phyloP scores from a whole-genome alignment of 2,797 vertebrate species.

The Pyrocephalus nanus region DNA sequence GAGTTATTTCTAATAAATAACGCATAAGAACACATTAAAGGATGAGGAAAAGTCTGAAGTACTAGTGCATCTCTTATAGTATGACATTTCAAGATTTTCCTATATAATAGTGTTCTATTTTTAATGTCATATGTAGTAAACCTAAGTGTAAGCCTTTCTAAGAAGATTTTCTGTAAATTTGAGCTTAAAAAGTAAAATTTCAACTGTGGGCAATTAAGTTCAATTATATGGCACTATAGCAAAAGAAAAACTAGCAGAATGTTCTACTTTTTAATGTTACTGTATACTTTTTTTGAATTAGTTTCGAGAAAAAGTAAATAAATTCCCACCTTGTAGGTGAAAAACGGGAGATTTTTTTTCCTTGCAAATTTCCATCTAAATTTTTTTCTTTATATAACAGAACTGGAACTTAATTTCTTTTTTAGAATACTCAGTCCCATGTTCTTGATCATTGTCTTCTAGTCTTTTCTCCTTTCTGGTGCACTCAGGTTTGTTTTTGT shows the following conservation, averaged over 20 bases:
- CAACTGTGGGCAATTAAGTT: not conserved
- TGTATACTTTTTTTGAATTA: not conserved
- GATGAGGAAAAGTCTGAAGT: not conserved
- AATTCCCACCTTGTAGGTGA: accelerated
- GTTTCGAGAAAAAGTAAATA: not conserved
- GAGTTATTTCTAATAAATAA: not conserved
- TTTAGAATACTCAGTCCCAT: not conserved
- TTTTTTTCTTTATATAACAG: not conserved
- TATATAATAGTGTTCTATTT: not conserved
- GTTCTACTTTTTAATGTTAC: not conserved
- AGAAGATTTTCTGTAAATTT: not conserved
- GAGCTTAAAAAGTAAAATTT: not conserved
- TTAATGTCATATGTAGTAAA: not conserved
- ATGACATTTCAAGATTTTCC: not conserved
- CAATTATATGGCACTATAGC: not conserved
- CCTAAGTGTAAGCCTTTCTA: not conserved
- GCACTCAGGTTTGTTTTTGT: not conserved
- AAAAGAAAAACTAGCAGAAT: not conserved
- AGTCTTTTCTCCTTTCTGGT: not conserved
- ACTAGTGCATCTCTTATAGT: not conserved
- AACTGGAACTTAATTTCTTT: accelerated
- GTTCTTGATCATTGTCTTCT: not conserved
- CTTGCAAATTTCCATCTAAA: not conserved
- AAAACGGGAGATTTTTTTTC: not conserved
- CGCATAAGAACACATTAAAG: not conserved